These are phyloP conservation scores for Heloderma charlesbogerti DNA, from an alignment of 2,113 vertebrate species.

Conservation along the genomic window DNA sequence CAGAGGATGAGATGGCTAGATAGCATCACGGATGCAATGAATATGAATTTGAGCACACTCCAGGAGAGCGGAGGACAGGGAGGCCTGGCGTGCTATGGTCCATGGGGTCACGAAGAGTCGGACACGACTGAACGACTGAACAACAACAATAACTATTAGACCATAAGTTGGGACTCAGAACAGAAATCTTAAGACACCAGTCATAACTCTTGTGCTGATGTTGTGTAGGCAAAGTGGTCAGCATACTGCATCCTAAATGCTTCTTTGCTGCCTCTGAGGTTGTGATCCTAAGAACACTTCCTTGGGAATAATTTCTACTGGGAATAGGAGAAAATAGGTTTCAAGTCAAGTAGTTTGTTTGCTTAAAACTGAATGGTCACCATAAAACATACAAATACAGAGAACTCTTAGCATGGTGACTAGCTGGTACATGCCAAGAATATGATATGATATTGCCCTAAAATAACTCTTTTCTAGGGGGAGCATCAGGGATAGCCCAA, in stretches of 20 bases:
- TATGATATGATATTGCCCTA: neutral
- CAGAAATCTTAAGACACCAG: neutral
- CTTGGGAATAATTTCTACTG: neutral
- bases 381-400: neutral
- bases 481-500: too few species aligned
- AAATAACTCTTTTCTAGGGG: neutral
- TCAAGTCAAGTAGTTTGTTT: neutral
- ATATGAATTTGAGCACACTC: too few species aligned
- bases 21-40: too few species aligned
- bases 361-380: neutral
- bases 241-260: neutral
- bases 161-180: neutral
- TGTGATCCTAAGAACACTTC: neutral
- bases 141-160: too few species aligned
- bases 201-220: neutral
- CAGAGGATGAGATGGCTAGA: too few species aligned
- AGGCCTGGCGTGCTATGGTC: too few species aligned
- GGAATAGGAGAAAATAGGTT: neutral
- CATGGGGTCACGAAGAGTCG: too few species aligned
- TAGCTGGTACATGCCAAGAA: too few species aligned
- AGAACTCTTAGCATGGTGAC: neutral
- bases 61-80: too few species aligned
- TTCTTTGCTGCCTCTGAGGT: neutral
- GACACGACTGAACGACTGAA: too few species aligned
- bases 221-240: neutral